Evolutionary conservation across 64 coral and sea anemone species (phyloP).

Genomic region (Platygyra sinensis): DNA sequence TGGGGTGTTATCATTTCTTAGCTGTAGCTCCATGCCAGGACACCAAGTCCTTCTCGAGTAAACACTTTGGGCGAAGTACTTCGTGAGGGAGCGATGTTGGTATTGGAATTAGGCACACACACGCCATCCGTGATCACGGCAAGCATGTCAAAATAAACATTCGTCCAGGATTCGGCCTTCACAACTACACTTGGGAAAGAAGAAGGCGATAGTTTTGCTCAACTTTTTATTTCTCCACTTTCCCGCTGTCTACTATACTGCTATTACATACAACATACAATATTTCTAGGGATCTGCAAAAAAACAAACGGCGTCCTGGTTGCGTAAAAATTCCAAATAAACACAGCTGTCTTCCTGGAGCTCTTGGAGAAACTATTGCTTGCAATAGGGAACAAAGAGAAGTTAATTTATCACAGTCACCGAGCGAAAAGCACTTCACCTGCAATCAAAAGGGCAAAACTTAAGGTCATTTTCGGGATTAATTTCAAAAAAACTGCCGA

Average conservation of each 20-base stretch:
- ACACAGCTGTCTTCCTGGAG: no score
- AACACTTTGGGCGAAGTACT: not conserved
- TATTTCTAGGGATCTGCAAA: no score
- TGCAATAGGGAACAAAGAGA: not conserved
- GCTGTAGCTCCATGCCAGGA: not conserved
- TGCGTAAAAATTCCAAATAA: not conserved
- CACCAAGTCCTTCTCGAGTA: not conserved
- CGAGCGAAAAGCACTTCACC: not conserved
- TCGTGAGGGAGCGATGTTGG: slow-evolving; percentile 1
- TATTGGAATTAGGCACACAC: not conserved
- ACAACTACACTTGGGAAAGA: not conserved
- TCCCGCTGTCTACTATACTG: no score
- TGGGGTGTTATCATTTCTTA: slow-evolving; percentile 13
- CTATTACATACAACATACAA: no score
- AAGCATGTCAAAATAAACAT: not conserved
- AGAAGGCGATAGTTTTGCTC: not conserved
- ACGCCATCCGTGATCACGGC: slow-evolving; percentile 5
- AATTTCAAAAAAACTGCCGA: no score
- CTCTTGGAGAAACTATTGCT: not conserved
- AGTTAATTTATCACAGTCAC: not conserved
- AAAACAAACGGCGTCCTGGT: no score
- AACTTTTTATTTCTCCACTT: not conserved
- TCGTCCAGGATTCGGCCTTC: not conserved
- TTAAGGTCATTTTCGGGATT: no score
- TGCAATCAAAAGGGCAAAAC: not conserved